Conservation (phyloP, 2,797 vertebrate species). For the Enteromius treurensis region DNA sequence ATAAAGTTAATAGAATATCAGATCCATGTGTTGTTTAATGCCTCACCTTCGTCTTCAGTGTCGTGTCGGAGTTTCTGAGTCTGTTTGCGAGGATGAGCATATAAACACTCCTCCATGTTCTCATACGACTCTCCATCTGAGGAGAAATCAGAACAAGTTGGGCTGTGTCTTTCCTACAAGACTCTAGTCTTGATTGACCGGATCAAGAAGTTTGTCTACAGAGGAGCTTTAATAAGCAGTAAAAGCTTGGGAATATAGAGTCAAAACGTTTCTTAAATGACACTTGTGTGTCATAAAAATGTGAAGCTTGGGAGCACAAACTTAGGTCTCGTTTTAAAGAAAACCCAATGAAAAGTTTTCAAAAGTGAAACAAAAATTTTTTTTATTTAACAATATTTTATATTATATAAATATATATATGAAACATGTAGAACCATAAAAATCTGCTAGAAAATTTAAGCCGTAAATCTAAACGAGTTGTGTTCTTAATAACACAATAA, state of each 20-base stretch:
- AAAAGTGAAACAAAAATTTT: too few species aligned
- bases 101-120: slow-evolving; percentile 51
- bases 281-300: too few species aligned
- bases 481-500: too few species aligned
- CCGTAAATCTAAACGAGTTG: too few species aligned
- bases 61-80: not conserved
- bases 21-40: not conserved
- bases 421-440: too few species aligned
- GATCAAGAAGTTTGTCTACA: not conserved
- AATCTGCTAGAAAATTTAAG: too few species aligned
- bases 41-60: slow-evolving; percentile 7
- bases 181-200: not conserved
- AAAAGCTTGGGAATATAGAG: not conserved
- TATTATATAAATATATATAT: too few species aligned
- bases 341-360: too few species aligned
- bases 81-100: slow-evolving; percentile 40
- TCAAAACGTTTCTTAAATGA: too few species aligned
- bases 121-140: slow-evolving; percentile 53
- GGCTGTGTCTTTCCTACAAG: not conserved
- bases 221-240: not conserved
- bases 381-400: too few species aligned
- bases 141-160: not conserved
- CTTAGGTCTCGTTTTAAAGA: too few species aligned
- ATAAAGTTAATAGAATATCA: not conserved
- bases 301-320: too few species aligned